phyloP scores from a whole-genome alignment of 2,888 invertebrate species.

The Parascotia fuliginaria region DNA sequence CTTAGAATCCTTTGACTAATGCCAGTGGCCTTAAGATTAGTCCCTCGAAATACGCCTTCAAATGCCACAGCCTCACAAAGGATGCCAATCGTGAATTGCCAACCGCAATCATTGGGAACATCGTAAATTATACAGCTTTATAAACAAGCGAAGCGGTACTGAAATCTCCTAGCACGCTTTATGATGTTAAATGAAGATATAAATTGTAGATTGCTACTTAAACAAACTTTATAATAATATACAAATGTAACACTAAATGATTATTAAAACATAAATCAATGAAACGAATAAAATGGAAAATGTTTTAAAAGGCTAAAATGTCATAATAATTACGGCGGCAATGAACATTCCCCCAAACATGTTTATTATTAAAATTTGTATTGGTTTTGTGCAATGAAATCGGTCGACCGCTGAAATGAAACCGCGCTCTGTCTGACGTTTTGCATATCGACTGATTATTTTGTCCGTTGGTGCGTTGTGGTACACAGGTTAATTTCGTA shows the following conservation, averaged over 20 bases:
- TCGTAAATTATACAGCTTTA: slow-evolving; percentile 52
- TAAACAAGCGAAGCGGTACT: slow-evolving; percentile 29
- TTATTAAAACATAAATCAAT: not conserved
- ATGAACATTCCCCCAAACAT: slow-evolving; percentile 57
- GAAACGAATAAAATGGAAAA: slow-evolving; percentile 23
- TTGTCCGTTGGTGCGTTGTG: slow-evolving; percentile 58
- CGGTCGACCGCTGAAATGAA: slow-evolving; percentile 67
- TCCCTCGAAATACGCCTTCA: slow-evolving; percentile 52
- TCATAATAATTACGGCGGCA: slow-evolving; percentile 54
- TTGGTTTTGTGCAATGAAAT: slow-evolving; percentile 70
- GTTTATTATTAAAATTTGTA: slow-evolving; percentile 68
- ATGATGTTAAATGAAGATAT: slow-evolving; percentile 5
- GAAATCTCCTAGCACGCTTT: slow-evolving; percentile 22
- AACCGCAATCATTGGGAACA: slow-evolving; percentile 55
- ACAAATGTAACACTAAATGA: not conserved
- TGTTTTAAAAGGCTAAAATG: slow-evolving; percentile 31
- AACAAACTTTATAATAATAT: too few species aligned
- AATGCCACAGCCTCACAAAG: slow-evolving; percentile 64
- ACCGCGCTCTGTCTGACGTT: slow-evolving; percentile 50
- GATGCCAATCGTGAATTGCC: slow-evolving; percentile 71
- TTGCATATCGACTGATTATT: slow-evolving; percentile 74
- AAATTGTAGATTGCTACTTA: too few species aligned
- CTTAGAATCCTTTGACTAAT: slow-evolving; percentile 43
- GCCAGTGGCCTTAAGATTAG: slow-evolving; percentile 51
- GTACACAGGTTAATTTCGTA: slow-evolving; percentile 59